Conservation (phyloP, 2,888 invertebrate species). For the Eumacrocentrus americanus region DNA sequence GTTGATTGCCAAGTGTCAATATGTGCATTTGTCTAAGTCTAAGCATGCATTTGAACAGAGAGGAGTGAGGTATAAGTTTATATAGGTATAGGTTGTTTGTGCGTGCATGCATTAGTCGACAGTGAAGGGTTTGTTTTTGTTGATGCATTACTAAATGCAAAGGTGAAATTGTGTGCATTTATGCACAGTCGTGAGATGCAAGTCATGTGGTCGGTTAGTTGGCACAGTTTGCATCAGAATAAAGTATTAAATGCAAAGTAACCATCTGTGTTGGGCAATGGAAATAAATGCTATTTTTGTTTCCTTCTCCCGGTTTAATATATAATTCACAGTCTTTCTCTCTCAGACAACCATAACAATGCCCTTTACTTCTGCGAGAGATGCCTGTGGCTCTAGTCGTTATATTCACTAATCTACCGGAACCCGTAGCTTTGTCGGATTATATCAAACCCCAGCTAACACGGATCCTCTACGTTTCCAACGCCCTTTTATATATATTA, state of each 20-base stretch:
- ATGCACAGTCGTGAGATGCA: constrained; percentile 39
- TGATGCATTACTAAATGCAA: constrained; percentile 10
- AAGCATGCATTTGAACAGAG: no score
- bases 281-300: no score
- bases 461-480: background rate
- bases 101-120: background rate
- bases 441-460: constrained; percentile 25
- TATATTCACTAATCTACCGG: constrained; percentile 35
- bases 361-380: no score
- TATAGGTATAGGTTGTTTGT: background rate
- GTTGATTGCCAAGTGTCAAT: no score
- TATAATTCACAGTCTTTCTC: constrained; percentile 9
- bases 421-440: constrained; percentile 36
- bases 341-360: no score
- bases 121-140: background rate
- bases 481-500: background rate
- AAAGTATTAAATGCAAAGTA: no score
- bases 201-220: constrained; percentile 12
- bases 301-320: constrained; percentile 16
- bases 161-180: constrained; percentile 33
- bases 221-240: constrained; percentile 19
- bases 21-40: no score
- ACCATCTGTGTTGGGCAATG: no score
- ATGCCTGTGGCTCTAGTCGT: constrained; percentile 14
- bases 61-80: no score